These are phyloP conservation scores for Notospermus geniculatus DNA, from an alignment of 1,140 invertebrate genomes.

Conservation along the genomic window DNA sequence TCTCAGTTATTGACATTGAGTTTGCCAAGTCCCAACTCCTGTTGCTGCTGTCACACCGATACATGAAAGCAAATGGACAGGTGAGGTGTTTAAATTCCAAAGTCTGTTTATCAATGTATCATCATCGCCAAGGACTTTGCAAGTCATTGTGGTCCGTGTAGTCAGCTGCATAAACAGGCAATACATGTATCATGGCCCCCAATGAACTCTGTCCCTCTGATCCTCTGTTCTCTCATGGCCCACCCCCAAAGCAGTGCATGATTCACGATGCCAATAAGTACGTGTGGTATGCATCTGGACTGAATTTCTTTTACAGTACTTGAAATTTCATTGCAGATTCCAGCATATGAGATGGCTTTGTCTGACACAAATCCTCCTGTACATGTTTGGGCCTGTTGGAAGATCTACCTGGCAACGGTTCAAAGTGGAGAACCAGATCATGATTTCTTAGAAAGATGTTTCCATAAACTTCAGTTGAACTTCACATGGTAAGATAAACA, in stretches of 20 bases:
- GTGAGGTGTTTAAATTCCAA: conserved; percentile 30
- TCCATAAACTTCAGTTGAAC: conserved; percentile 55
- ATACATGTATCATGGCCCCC: background rate
- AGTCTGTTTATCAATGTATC: background rate
- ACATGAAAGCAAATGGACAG: conserved; percentile 59
- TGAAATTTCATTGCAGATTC: conserved; percentile 34
- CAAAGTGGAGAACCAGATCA: conserved; percentile 37
- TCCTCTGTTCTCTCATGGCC: background rate
- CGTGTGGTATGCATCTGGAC: background rate
- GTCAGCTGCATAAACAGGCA: background rate
- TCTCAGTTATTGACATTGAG: conserved; percentile 51
- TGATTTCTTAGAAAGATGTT: conserved; percentile 51
- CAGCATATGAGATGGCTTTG: conserved; percentile 58
- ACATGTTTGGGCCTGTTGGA: conserved; percentile 55
- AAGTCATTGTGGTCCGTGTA: too few species aligned
- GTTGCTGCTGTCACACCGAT: conserved; percentile 55
- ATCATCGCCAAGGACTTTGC: background rate
- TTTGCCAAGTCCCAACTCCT: conserved; percentile 56
- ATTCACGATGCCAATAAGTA: background rate
- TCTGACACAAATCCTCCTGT: conserved; percentile 58
- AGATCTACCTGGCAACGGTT: conserved; percentile 48
- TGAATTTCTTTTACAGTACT: background rate
- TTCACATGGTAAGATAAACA: conserved; percentile 52
- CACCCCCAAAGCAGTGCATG: background rate
- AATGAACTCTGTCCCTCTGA: background rate